phyloP scores from a whole-genome alignment of 1,140 invertebrate genomes.

The Microplitis mediator region DNA sequence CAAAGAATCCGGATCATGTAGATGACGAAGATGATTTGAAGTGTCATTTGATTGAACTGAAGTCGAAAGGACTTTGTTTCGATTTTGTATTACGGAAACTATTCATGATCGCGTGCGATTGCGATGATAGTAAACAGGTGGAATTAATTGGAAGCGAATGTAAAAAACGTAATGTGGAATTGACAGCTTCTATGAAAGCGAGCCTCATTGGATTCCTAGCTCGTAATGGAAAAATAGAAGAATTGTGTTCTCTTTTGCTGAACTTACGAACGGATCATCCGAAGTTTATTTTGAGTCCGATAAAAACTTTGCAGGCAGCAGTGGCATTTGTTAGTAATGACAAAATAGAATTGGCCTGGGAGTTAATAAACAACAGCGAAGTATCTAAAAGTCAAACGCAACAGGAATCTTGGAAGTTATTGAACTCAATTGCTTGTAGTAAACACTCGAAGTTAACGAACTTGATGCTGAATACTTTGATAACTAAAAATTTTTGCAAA shows the following conservation, averaged over 20 bases:
- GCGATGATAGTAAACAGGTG: slow-evolving; percentile 59
- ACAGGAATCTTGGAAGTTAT: slow-evolving; percentile 61
- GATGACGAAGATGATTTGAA: slow-evolving; percentile 57
- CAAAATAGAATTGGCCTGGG: slow-evolving; percentile 57
- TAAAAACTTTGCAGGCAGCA: slow-evolving; percentile 65
- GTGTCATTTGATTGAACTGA: slow-evolving; percentile 63
- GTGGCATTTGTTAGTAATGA: slow-evolving; percentile 61
- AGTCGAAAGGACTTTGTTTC: slow-evolving; percentile 64
- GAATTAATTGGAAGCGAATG: slow-evolving; percentile 59
- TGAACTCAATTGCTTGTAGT: slow-evolving; percentile 57
- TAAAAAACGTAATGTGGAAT: slow-evolving; percentile 53
- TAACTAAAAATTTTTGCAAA: slow-evolving; percentile 58
- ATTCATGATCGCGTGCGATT: slow-evolving; percentile 58
- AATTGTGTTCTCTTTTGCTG: slow-evolving; percentile 56
- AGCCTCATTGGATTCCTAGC: slow-evolving; percentile 63
- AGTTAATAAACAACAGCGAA: slow-evolving; percentile 56
- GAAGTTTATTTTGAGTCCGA: slow-evolving; percentile 63
- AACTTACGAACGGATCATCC: slow-evolving; percentile 56
- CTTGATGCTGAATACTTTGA: slow-evolving; percentile 59
- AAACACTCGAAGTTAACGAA: slow-evolving; percentile 44
- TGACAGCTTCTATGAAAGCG: slow-evolving; percentile 64
- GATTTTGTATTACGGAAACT: slow-evolving; percentile 64
- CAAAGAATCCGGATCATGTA: slow-evolving; percentile 59
- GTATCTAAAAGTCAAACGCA: slow-evolving; percentile 44
- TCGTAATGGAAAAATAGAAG: slow-evolving; percentile 57